Conservation (phyloP, 1,140 invertebrate species). For the Sycophila sp. region DNA sequence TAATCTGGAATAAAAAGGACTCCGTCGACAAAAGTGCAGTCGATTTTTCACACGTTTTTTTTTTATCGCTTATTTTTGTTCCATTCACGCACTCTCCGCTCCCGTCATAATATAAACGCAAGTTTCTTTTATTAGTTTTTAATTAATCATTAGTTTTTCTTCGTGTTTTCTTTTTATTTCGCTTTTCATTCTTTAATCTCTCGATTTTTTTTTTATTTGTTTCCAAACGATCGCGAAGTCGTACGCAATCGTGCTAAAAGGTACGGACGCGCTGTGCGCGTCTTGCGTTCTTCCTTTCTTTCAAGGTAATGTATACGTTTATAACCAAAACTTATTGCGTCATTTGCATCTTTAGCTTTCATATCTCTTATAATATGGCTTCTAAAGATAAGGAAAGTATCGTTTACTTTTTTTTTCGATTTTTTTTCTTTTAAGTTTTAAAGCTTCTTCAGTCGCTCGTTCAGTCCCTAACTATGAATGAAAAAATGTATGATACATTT, state of each 20-base stretch:
- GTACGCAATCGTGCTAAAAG: not conserved
- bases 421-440: slow-evolving; percentile 13
- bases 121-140: not conserved
- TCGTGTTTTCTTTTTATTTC: not conserved
- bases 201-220: not conserved
- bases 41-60: too few species aligned
- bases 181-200: slow-evolving; percentile 15
- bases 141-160: not conserved
- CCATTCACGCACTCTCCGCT: too few species aligned
- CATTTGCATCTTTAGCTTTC: slow-evolving; percentile 17
- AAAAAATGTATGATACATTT: not conserved
- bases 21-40: too few species aligned
- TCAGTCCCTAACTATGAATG: slow-evolving; percentile 2
- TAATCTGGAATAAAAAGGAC: slow-evolving; percentile 33
- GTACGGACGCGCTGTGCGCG: not conserved
- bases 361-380: not conserved
- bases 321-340: slow-evolving; percentile 9
- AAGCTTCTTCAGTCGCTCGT: not conserved
- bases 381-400: not conserved
- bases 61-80: not conserved
- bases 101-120: slow-evolving; percentile 2
- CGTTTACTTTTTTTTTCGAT: too few species aligned
- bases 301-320: not conserved
- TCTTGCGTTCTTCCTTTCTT: not conserved
- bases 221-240: not conserved